Percentiles rank a stretch among this genome's conserved stretches.
Evolutionary conservation across 2,888 invertebrate genomes (phyloP).

Genomic region (Agrotis segetum): DNA sequence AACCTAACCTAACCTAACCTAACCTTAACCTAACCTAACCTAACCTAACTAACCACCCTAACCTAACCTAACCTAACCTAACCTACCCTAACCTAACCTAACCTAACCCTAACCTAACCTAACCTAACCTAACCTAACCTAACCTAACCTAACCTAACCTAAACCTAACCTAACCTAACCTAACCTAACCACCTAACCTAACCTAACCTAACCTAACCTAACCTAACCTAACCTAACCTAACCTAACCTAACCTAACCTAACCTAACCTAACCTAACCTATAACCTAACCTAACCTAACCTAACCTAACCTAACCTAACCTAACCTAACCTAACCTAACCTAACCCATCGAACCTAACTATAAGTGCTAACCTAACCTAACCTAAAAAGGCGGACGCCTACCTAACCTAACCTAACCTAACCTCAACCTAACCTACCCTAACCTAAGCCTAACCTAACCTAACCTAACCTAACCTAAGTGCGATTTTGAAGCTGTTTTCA

Average conservation of each 20-base stretch:
- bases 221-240: neutral
- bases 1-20: constrained; percentile 63
- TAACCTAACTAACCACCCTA: no score
- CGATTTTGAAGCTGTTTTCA: no score
- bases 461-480: constrained; percentile 22
- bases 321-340: constrained; percentile 47
- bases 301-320: constrained; percentile 43
- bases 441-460: constrained; percentile 33
- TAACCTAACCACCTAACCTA: constrained; percentile 45
- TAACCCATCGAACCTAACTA: no score
- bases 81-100: no score
- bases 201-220: constrained; percentile 38
- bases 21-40: constrained; percentile 62
- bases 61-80: constrained; percentile 43
- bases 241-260: constrained; percentile 43
- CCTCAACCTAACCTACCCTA: no score
- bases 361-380: constrained; percentile 52
- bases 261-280: constrained; percentile 53
- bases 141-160: constrained; percentile 17
- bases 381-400: constrained; percentile 51
- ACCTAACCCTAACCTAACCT: constrained; percentile 26
- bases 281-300: constrained; percentile 42
- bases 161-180: no score
- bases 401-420: constrained; percentile 56
- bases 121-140: constrained; percentile 2